These are phyloP conservation scores for Kradibia gibbosae DNA, from an alignment of 1,140 invertebrate species.

Conservation along the genomic window DNA sequence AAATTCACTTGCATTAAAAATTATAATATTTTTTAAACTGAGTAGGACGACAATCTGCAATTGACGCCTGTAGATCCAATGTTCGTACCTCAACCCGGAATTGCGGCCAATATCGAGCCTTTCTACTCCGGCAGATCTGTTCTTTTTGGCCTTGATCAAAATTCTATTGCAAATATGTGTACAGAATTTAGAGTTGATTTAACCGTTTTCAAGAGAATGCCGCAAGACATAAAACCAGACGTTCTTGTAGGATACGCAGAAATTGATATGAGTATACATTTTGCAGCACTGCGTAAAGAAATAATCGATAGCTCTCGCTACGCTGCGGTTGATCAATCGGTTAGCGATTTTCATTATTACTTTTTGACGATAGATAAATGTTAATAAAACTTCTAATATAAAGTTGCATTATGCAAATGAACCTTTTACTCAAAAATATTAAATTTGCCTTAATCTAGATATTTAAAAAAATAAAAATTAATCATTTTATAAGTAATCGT, in stretches of 20 bases:
- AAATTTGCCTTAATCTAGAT: too few species aligned
- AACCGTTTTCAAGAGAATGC: conserved; percentile 61
- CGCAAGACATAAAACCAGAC: conserved; percentile 56
- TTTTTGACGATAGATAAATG: neutral
- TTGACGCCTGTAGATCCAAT: conserved; percentile 60
- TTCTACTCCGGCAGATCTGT: conserved; percentile 64
- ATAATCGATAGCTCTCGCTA: conserved; percentile 52
- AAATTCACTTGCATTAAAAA: too few species aligned
- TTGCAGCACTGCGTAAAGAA: conserved; percentile 61
- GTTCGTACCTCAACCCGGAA: conserved; percentile 56
- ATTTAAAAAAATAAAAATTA: too few species aligned
- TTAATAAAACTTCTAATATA: neutral
- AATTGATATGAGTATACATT: conserved; percentile 63
- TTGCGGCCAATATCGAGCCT: conserved; percentile 57
- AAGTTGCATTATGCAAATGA: too few species aligned
- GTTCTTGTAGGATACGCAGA: conserved; percentile 58
- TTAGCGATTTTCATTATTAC: neutral
- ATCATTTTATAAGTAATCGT: too few species aligned
- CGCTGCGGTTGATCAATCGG: neutral
- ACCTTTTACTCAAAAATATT: too few species aligned
- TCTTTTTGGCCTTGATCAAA: conserved; percentile 60
- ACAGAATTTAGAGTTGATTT: conserved; percentile 59
- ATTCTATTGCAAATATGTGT: conserved; percentile 34
- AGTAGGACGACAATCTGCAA: conserved; percentile 35
- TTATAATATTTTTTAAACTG: neutral